phyloP scores from a whole-genome alignment of 92 coral and sea anemone genomes.

The Pocillopora meandrina region DNA sequence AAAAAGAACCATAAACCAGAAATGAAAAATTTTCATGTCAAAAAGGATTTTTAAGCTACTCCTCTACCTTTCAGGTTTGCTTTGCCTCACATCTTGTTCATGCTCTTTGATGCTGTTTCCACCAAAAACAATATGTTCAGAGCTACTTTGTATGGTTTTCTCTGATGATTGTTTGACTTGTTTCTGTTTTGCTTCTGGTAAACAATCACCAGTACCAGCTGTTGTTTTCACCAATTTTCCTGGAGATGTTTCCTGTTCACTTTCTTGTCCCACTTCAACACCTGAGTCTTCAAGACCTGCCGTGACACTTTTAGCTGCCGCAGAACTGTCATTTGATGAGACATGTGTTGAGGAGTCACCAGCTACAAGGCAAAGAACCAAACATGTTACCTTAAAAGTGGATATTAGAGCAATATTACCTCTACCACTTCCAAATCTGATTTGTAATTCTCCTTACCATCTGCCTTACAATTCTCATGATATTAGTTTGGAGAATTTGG shows the following conservation, averaged over 20 bases:
- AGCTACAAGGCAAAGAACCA: neutral
- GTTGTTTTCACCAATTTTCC: neutral
- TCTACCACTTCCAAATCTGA: neutral
- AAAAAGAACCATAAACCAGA: too few species aligned
- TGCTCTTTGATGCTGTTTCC: constrained; percentile 56
- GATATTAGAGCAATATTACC: too few species aligned
- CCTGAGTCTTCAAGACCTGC: constrained; percentile 83
- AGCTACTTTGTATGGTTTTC: neutral
- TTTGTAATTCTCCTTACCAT: neutral
- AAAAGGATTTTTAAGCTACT: neutral
- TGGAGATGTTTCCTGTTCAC: constrained; percentile 72
- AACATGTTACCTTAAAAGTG: neutral
- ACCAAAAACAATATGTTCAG: constrained; percentile 44
- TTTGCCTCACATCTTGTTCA: constrained; percentile 39
- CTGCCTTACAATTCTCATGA: neutral
- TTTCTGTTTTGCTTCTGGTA: neutral
- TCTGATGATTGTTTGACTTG: neutral
- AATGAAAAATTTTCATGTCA: too few species aligned
- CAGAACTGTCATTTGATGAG: constrained; percentile 7
- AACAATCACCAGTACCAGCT: neutral
- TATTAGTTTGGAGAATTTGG: too few species aligned
- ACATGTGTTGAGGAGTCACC: constrained; percentile 1
- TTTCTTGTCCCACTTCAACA: constrained; percentile 86
- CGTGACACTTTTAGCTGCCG: constrained; percentile 38
- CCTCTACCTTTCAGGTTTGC: constrained; percentile 41